A percentile compares a stretch with the other conserved stretches of the same genome.
Conservation (phyloP, 2,888 invertebrate genomes). For the Pterostichus madidus region DNA sequence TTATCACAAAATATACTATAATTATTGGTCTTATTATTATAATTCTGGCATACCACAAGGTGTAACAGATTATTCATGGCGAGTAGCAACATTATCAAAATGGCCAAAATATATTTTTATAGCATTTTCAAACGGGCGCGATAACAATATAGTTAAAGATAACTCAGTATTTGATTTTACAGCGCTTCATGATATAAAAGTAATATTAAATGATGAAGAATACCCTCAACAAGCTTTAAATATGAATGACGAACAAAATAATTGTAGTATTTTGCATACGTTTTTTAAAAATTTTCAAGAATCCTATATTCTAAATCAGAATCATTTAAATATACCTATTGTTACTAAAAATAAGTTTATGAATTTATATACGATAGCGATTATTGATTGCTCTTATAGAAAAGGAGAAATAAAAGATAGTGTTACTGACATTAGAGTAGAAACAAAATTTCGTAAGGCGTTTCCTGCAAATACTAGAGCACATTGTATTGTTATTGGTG, state of each 20-base stretch:
- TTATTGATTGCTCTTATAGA: too few species aligned
- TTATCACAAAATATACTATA: neutral
- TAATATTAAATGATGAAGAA: conserved; percentile 1
- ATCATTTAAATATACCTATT: too few species aligned
- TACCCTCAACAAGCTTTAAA: too few species aligned
- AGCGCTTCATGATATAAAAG: neutral
- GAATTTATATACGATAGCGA: too few species aligned
- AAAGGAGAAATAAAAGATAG: too few species aligned
- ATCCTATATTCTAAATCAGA: too few species aligned
- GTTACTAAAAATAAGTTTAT: too few species aligned
- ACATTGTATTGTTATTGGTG: neutral
- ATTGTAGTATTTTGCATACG: too few species aligned
- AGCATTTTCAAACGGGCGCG: neutral
- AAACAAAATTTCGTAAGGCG: neutral
- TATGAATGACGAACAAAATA: too few species aligned
- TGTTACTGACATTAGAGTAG: too few species aligned
- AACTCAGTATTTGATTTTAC: conserved; percentile 2
- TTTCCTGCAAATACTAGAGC: neutral
- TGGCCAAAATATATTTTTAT: neutral
- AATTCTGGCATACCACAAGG: too few species aligned
- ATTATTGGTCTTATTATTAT: neutral
- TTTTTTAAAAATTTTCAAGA: too few species aligned
- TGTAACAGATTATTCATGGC: neutral
- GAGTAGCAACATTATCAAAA: neutral
- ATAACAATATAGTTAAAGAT: neutral